Base-by-base conservation (phyloP, 2,113 vertebrate genomes). In the Ammodytes marinus region DNA sequence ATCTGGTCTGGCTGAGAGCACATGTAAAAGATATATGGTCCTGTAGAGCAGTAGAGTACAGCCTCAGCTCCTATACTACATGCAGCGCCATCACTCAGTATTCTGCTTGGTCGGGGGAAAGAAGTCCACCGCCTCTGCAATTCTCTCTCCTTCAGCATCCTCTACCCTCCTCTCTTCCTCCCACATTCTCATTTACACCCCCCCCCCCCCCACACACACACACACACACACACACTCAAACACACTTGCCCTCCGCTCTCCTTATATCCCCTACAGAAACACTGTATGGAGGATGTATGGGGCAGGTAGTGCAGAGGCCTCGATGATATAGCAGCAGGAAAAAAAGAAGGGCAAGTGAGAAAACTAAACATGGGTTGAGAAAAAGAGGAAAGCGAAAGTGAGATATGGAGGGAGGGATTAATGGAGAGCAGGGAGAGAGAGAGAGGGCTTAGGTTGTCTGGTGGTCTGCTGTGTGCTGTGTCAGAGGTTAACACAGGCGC, bases 381-480 rank as follows among this genome's bases (percentile, higher is more conserved):
- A 88, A 27, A 70, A 61, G 66, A 67, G 64, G 74, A 64, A 77
- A 84, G 81, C 53, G 49, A 67, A 58, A 46, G 67, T 65, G 77
- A 80, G 79, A 74, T 79, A 86, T 66, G 70, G 67, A 83, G 66
- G 17, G 60, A 79, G 72, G 15, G 52, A 77, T 66, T 19, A 82
- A 53, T n/a, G 45, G 80, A 63, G 82, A 79, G 79, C 12, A 27
- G 27, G 27, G 27, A 46, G 80, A 72, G 57, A 84, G 85, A 82
- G 39, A 59, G 85, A 71, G 70, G 86, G 88, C 89, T 82, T 80
- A 83, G 86, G 84, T 75, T 69, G 79, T 87, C 47, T 27, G 27
- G 27, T 27, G 49, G 72, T 89, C 87, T 84, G 87, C 71, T 83
- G 83, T 68, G 86, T 90, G 88, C 88, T 92, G 89, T 93, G 93